A percentile compares a stretch with the other conserved stretches of the same genome.
These are phyloP conservation scores for Chrysolina oricalcia DNA, from an alignment of 2,888 invertebrate genomes.

Conservation along the genomic window DNA sequence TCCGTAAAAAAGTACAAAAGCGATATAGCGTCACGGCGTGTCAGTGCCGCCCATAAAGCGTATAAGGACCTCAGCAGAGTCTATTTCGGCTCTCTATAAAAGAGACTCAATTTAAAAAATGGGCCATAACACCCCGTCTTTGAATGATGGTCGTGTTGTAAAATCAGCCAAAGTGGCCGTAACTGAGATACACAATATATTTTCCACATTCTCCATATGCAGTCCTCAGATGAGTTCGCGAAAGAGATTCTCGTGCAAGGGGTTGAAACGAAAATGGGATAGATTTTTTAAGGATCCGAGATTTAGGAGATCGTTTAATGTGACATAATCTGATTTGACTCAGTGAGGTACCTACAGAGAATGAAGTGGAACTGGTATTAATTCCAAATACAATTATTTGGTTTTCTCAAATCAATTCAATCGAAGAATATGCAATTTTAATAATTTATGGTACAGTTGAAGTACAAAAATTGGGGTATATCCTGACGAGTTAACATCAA, in stretches of 20 bases:
- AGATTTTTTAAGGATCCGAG: background rate
- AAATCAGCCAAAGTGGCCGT: constrained; percentile 50
- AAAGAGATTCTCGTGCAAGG: background rate
- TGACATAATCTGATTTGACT: constrained; percentile 29
- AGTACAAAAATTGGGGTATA: too few species aligned
- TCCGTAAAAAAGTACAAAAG: constrained; percentile 23
- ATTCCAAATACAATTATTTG: too few species aligned
- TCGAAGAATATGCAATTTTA: too few species aligned
- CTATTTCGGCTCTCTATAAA: constrained; percentile 52
- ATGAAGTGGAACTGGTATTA: too few species aligned
- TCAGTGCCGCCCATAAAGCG: constrained; percentile 29
- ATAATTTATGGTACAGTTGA: too few species aligned
- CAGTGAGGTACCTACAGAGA: background rate
- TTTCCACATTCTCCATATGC: constrained; percentile 36
- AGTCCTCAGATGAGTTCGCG: constrained; percentile 19
- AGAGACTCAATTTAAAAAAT: constrained; percentile 63
- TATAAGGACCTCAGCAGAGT: constrained; percentile 31
- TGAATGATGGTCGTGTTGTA: constrained; percentile 55
- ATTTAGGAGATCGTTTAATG: constrained; percentile 8
- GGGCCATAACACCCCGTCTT: constrained; percentile 59
- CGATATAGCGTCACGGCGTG: constrained; percentile 14
- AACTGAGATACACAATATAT: constrained; percentile 46
- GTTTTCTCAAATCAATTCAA: too few species aligned
- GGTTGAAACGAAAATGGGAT: constrained; percentile 1
- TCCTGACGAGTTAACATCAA: too few species aligned